Percentiles rank a stretch among this genome's conserved stretches.
phyloP scores from a whole-genome alignment of 2,797 vertebrate species.

The Enteromius argenteus region DNA sequence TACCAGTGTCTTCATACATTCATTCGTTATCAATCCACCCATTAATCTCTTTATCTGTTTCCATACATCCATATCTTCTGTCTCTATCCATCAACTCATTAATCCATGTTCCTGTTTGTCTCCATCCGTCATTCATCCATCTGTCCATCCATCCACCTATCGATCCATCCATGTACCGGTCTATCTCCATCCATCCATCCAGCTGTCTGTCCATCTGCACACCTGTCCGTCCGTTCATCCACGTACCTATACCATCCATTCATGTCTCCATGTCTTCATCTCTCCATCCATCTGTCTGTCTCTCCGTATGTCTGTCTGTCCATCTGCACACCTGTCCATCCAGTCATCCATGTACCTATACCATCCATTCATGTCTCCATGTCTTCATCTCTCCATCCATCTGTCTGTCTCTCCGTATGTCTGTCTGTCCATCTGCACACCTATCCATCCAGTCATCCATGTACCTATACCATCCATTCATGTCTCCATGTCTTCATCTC shows the following conservation, averaged over 20 bases:
- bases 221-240: neutral
- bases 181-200: neutral
- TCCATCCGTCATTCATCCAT: neutral
- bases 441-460: neutral
- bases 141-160: neutral
- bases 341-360: neutral
- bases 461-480: neutral
- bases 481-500: neutral
- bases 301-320: neutral
- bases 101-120: neutral
- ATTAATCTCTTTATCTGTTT: neutral
- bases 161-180: neutral
- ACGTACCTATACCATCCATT: neutral
- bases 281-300: neutral
- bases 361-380: neutral
- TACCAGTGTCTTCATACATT: neutral
- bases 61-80: neutral
- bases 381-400: neutral
- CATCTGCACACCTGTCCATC: neutral
- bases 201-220: neutral
- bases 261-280: neutral
- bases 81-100: neutral
- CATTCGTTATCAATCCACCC: neutral
- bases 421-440: neutral
- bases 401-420: neutral